A percentile compares a stretch with the other conserved stretches of the same genome.
Conservation (phyloP, 2,797 vertebrate species). For the Gallirallus australis region DNA sequence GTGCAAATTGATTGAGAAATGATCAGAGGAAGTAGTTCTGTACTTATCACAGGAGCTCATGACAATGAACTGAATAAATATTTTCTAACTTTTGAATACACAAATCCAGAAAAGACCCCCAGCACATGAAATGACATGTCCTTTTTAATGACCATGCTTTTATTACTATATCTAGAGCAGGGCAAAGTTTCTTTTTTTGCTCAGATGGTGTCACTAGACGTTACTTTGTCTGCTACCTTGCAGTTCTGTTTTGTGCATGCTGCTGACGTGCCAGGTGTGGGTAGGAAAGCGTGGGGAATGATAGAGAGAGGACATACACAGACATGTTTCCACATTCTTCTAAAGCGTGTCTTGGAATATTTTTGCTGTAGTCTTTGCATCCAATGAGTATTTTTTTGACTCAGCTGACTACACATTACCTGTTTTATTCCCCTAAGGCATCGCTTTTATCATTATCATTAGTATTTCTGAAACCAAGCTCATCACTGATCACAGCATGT, state of each 20-base stretch:
- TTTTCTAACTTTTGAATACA: background rate
- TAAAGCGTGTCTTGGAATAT: background rate
- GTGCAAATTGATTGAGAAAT: background rate
- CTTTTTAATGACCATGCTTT: background rate
- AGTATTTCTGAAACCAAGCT: background rate
- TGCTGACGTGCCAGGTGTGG: fast-evolving
- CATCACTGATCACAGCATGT: background rate
- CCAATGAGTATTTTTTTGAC: background rate
- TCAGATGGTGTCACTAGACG: background rate
- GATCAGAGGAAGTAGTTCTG: background rate
- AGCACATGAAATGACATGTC: background rate
- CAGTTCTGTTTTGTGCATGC: background rate
- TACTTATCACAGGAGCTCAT: background rate
- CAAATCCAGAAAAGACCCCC: background rate
- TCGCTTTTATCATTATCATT: background rate
- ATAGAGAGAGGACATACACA: background rate
- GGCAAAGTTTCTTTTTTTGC: background rate
- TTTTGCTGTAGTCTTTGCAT: background rate
- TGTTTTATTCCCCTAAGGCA: background rate
- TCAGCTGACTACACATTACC: background rate
- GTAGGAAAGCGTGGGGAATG: background rate
- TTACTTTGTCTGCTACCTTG: background rate
- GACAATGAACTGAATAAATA: background rate
- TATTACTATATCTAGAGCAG: background rate
- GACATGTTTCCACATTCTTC: background rate